A percentile compares a stretch with the other conserved stretches of the same genome.
Conservation (phyloP, 2,113 vertebrate genomes). For the Cyprinus carpio region DNA sequence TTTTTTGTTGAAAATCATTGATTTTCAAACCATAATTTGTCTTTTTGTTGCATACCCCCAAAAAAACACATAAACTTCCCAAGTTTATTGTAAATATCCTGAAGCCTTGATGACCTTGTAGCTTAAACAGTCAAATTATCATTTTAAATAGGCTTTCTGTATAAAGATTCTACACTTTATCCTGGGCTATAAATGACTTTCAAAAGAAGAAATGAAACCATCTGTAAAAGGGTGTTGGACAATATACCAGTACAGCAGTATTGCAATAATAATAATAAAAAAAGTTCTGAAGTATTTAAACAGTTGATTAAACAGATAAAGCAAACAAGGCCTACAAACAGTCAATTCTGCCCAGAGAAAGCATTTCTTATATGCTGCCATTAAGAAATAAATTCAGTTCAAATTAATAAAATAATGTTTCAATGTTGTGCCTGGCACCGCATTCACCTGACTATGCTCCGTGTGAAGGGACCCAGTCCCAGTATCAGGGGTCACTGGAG, state of each 20-base stretch:
- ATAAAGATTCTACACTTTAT: no score
- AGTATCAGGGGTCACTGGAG: constrained; percentile 62
- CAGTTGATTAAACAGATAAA: background rate
- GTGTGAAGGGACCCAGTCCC: constrained; percentile 41
- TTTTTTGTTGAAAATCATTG: background rate
- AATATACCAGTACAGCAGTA: no score
- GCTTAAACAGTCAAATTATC: no score
- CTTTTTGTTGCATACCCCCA: background rate
- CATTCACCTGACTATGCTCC: constrained; percentile 40
- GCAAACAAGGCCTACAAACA: background rate
- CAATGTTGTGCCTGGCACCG: constrained; percentile 15
- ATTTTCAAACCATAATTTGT: background rate
- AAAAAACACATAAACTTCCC: no score
- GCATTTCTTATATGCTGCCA: background rate
- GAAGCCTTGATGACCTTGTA: background rate
- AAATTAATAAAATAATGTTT: background rate
- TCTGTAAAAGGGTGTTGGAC: no score
- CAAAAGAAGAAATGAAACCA: no score
- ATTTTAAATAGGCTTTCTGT: no score
- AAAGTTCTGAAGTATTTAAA: no score
- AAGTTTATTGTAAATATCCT: no score
- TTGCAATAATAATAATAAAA: no score
- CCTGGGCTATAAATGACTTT: no score
- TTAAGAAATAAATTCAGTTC: constrained; percentile 21
- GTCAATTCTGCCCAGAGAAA: background rate